Evolutionary conservation across 1,140 invertebrate genomes (phyloP), one percentile per base, ranked within the genome.

Genomic region (Prorops nasuta): DNA sequence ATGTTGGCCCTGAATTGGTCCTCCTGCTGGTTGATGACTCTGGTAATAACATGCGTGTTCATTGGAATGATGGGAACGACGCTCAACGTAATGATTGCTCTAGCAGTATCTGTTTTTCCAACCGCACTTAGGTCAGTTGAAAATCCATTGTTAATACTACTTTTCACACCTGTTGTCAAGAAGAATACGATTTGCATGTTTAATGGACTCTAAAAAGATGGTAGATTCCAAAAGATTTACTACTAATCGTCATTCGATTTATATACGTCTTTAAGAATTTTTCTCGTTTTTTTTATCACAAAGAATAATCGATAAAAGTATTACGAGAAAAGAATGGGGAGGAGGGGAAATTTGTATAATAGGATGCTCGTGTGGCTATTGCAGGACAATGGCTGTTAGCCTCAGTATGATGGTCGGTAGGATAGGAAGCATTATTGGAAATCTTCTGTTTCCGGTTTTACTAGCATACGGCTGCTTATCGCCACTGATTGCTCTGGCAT

Each of bases 101-200:
- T 81, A 36, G 73, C 75, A 1, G 82, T 85, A 1, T 78, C 84
- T 8, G 58, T 82, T 12, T 84, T 84, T 53, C 81, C 81, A 24
- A 84, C 82, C 0, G 64, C 75, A 16, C 64, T 82, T 22, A 77
- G 82, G 82, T 82, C 60, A 50, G 58, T 10, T 6, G n/a, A n/a
- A n/a, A n/a, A n/a, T n/a, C n/a, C n/a, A n/a, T n/a, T n/a, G n/a
- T n/a, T n/a, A n/a, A n/a, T n/a, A n/a, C n/a, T n/a, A n/a, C n/a
- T n/a, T n/a, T n/a, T n/a, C n/a, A n/a, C n/a, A n/a, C n/a, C n/a
- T n/a, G n/a, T n/a, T n/a, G n/a, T n/a, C n/a, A n/a, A n/a, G n/a
- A n/a, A n/a, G n/a, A n/a, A n/a, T n/a, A n/a, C n/a, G n/a, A n/a
- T n/a, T n/a, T n/a, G n/a, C n/a, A n/a, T n/a, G n/a, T n/a, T n/a